Evolutionary conservation across 2,797 vertebrate species (phyloP), one percentile per base, ranked within the genome.

Genomic region (Mormyrops boulengeri): DNA sequence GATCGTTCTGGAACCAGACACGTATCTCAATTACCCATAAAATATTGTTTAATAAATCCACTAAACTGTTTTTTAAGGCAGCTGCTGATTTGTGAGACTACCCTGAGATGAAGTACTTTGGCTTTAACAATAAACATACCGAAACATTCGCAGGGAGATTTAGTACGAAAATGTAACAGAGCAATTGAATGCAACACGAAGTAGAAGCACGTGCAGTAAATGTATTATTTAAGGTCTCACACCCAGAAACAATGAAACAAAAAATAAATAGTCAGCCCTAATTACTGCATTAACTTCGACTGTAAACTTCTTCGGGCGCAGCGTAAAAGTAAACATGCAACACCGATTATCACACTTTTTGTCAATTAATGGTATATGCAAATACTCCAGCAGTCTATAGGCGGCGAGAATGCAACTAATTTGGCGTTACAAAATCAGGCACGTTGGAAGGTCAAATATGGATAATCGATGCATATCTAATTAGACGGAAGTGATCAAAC

Each of bases 391-490:
- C 91, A 91, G 92, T 93, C 94, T 93, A 91, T 93, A 93, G 94
- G 93, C 92, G 88, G 93, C 91, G 93, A 60, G n/a, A 95, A 93
- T 96, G 95, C 95, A 97, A 96, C 96, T 96, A 95, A 92, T 85
- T 92, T 91, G 93, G 93, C 93, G 96, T 96, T 96, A 96, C 91
- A 93, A 94, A 91, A 93, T 94, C 91, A 94, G 92, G 91, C 93
- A 94, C 96, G 96, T 92, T 91, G 96, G 94, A 94, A 89, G 91
- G 94, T 93, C 95, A 95, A 95, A 94, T 94, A 95, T 94, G 93
- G 93, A 95, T 93, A 94, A 94, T 96, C 96, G 96, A 96, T 95
- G 95, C 94, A 93, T 93, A 91, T 95, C 94, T 97, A 97, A 97
- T 96, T 97, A 94, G 88, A 91, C 89, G 94, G 95, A 92, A 94